Percentiles rank a stretch among this genome's conserved stretches.
These are phyloP conservation scores for Labeo calbasu DNA, from an alignment of 2,797 vertebrate species.

Conservation along the genomic window DNA sequence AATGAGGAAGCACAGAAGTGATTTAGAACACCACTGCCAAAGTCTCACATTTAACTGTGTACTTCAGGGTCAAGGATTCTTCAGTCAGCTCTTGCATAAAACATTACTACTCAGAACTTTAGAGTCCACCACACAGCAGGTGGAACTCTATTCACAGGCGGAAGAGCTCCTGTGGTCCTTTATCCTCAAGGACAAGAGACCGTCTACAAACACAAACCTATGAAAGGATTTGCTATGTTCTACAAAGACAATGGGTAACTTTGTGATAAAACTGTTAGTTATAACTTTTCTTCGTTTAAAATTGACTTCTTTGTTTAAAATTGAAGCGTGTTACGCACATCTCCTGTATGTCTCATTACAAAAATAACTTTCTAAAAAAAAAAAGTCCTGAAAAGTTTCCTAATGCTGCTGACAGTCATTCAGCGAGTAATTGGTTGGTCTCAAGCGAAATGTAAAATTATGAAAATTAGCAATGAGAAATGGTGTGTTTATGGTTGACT, in stretches of 20 bases:
- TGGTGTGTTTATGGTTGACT: constrained; percentile 15
- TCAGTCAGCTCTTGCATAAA: constrained; percentile 42
- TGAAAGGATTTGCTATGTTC: constrained; percentile 26
- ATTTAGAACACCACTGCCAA: not conserved
- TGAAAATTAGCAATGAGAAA: constrained; percentile 16
- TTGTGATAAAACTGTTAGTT: constrained; percentile 26
- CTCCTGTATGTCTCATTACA: not conserved
- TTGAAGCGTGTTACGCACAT: not conserved
- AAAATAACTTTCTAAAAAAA: not conserved
- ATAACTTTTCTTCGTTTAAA: not conserved
- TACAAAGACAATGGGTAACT: constrained; percentile 24
- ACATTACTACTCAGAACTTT: constrained; percentile 36
- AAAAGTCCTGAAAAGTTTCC: not conserved
- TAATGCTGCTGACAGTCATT: not conserved
- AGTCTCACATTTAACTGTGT: constrained; percentile 5
- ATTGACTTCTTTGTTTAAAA: not conserved
- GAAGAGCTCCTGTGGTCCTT: constrained; percentile 23
- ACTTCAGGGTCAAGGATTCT: constrained; percentile 43
- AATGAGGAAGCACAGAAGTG: constrained; percentile 1
- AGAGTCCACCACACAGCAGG: constrained; percentile 47
- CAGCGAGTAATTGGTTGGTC: not conserved
- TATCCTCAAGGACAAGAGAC: constrained; percentile 47
- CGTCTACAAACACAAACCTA: constrained; percentile 33
- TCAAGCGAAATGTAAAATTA: not conserved
- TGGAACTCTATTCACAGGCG: constrained; percentile 31